phyloP scores from a whole-genome alignment of 2,888 invertebrate species.

The Amitus sp. region DNA sequence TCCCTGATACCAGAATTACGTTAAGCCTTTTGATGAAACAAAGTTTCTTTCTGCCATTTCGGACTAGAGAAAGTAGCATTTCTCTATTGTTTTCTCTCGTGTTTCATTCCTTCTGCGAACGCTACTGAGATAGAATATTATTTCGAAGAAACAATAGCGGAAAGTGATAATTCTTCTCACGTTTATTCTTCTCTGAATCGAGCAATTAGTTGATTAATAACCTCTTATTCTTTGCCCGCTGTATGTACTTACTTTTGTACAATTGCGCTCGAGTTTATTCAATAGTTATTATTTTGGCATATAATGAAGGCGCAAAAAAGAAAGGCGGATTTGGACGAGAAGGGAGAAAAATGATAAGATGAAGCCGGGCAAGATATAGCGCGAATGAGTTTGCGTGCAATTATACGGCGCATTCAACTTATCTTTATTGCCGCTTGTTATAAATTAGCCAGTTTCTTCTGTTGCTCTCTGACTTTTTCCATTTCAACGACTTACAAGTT shows the following conservation, averaged over 20 bases:
- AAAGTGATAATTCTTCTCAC: no score
- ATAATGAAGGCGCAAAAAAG: background rate
- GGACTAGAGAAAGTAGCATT: no score
- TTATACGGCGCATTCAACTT: slow-evolving; percentile 26
- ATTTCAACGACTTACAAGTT: slow-evolving; percentile 7
- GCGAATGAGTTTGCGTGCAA: slow-evolving; percentile 35
- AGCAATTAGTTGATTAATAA: no score
- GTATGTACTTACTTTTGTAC: background rate
- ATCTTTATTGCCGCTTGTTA: slow-evolving; percentile 31
- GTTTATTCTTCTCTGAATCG: no score
- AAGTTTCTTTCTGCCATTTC: slow-evolving; percentile 13
- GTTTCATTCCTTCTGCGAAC: background rate
- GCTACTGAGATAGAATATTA: background rate
- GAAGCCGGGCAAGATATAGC: background rate
- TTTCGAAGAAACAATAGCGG: background rate
- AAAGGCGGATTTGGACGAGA: slow-evolving; percentile 10
- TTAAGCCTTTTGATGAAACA: slow-evolving; percentile 20
- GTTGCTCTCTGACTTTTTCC: background rate
- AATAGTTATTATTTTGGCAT: no score
- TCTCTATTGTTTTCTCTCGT: background rate
- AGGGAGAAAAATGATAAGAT: slow-evolving; percentile 15
- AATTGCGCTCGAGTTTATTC: background rate
- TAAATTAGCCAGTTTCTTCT: slow-evolving; percentile 24
- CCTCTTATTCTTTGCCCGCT: no score
- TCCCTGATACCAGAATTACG: no score